Evolutionary conservation across 2,113 vertebrate species (phyloP).

Genomic region (Uropsilus gracilis): DNA sequence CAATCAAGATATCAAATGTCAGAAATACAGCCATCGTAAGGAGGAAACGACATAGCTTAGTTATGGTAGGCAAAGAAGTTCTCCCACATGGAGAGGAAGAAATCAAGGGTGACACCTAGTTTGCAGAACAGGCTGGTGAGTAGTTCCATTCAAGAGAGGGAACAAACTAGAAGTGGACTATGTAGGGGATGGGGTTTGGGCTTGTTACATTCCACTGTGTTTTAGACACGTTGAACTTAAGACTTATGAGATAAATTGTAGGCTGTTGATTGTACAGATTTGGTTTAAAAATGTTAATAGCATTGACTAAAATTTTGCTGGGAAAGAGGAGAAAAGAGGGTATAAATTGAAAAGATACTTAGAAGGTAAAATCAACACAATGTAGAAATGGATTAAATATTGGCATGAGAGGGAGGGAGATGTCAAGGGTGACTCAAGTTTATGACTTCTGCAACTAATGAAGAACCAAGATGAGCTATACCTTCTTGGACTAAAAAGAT

Average conservation of each 20-base stretch:
- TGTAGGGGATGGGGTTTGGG: not conserved
- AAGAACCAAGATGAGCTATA: not conserved
- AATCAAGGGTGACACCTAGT: not conserved
- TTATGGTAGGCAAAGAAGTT: not conserved
- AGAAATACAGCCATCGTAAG: not conserved
- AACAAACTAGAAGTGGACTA: not conserved
- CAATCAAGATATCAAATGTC: not conserved
- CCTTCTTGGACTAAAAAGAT: not conserved
- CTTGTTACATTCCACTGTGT: not conserved
- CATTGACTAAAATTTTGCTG: not conserved
- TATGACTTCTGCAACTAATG: not conserved
- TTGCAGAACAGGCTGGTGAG: not conserved
- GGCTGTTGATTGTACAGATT: not conserved
- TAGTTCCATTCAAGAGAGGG: not conserved
- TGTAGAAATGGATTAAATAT: slow-evolving; percentile 16
- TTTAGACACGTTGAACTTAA: not conserved
- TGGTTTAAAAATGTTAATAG: not conserved
- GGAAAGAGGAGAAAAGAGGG: not conserved
- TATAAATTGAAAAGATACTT: not conserved
- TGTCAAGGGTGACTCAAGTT: not conserved
- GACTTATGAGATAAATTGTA: not conserved
- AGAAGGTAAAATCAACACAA: not conserved
- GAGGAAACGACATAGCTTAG: not conserved
- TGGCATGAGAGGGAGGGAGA: not conserved
- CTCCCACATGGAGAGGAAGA: not conserved